These are phyloP conservation scores for Rhizoglyphus robini DNA, from an alignment of 1,140 invertebrate genomes.

Conservation along the genomic window DNA sequence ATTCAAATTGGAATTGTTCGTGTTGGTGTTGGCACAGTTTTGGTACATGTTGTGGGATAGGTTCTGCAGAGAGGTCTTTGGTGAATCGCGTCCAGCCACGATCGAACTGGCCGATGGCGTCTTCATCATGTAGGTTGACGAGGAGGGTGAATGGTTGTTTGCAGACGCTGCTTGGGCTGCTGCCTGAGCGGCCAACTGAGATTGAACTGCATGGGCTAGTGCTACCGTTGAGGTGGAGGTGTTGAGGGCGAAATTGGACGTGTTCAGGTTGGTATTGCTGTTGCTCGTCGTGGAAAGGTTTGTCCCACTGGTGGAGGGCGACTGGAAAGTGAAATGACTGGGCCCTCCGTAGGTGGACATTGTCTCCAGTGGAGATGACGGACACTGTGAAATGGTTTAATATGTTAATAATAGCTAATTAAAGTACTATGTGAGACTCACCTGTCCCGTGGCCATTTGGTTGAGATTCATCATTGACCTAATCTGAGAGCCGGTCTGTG, in stretches of 20 bases:
- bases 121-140: conserved; percentile 1
- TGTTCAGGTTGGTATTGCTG: not conserved
- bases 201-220: not conserved
- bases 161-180: not conserved
- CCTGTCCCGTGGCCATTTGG: not conserved
- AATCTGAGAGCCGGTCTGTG: not conserved
- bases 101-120: conserved; percentile 1
- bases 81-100: not conserved
- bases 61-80: not conserved
- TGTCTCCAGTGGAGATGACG: not conserved
- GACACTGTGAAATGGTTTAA: not conserved
- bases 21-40: not conserved
- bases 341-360: not conserved
- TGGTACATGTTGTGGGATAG: not conserved
- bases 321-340: not conserved
- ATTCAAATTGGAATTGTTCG: not conserved
- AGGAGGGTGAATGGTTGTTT: not conserved
- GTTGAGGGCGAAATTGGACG: not conserved
- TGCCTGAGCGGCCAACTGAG: not conserved
- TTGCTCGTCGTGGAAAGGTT: not conserved
- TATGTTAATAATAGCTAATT: not conserved
- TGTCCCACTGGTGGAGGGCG: not conserved
- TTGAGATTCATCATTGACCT: conserved; percentile 16
- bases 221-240: not conserved
- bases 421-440: not conserved